These are phyloP conservation scores for Platycheirus albimanus DNA, from an alignment of 2,888 invertebrate species.

Conservation along the genomic window DNA sequence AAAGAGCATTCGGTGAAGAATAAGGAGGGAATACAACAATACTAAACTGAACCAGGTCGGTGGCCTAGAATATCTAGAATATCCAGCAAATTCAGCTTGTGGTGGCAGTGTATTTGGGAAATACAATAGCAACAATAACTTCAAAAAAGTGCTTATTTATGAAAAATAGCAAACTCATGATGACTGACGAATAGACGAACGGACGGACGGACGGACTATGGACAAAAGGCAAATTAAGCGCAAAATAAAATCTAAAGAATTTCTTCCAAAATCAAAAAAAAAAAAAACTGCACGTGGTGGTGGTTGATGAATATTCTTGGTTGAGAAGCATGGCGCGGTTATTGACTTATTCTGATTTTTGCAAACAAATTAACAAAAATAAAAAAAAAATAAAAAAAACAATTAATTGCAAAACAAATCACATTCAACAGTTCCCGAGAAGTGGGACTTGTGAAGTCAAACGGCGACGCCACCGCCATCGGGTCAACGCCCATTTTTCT, in stretches of 20 bases:
- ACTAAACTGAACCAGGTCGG: conserved; percentile 59
- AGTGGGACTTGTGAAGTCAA: conserved; percentile 27
- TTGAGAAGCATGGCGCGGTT: conserved; percentile 30
- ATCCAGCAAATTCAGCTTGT: not conserved
- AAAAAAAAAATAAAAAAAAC: conserved; percentile 31
- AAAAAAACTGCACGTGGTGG: conserved; percentile 32
- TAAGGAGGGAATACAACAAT: conserved; percentile 16
- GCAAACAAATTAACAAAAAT: conserved; percentile 4
- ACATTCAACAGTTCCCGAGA: conserved; percentile 63
- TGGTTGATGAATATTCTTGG: too few species aligned
- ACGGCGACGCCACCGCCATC: not conserved
- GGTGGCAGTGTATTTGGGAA: not conserved
- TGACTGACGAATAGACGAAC: too few species aligned
- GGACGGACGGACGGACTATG: too few species aligned
- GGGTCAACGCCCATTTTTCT: conserved; percentile 72
- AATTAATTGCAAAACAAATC: conserved; percentile 72
- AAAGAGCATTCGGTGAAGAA: not conserved
- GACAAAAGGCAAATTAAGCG: conserved; percentile 16
- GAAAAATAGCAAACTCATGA: conserved; percentile 54
- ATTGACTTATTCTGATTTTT: conserved; percentile 55
- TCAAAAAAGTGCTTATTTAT: conserved; percentile 44
- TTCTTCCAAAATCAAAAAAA: not conserved
- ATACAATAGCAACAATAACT: conserved; percentile 29
- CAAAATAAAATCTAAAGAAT: conserved; percentile 17
- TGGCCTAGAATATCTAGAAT: conserved; percentile 42